These are phyloP conservation scores for Tychaedon coryphoeus DNA, from an alignment of 2,113 vertebrate species.

Conservation along the genomic window DNA sequence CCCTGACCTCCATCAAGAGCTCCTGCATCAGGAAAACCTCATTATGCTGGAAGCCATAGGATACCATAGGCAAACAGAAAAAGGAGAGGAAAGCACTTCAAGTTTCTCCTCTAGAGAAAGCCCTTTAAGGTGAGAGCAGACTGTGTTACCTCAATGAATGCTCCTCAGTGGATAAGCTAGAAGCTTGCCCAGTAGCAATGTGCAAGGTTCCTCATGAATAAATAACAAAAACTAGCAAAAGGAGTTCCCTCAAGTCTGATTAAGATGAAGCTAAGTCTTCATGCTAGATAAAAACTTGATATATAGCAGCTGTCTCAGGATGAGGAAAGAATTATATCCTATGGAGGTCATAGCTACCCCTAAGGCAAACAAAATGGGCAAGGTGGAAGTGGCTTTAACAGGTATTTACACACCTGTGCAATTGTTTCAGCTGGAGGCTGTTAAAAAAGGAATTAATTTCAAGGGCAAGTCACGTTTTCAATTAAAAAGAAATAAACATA, in stretches of 20 bases:
- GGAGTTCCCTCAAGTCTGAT: neutral
- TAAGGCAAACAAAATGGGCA: neutral
- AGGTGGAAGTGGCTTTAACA: neutral
- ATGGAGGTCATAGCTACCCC: neutral
- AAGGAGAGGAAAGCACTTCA: neutral
- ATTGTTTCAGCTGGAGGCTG: neutral
- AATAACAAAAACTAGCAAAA: neutral
- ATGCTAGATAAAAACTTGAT: neutral
- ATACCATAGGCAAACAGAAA: neutral
- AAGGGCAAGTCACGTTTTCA: neutral
- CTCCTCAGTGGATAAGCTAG: neutral
- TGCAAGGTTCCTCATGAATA: neutral
- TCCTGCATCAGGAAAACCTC: neutral
- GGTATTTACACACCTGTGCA: neutral
- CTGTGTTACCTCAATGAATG: neutral
- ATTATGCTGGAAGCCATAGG: neutral
- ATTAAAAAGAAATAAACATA: neutral
- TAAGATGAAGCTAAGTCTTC: neutral
- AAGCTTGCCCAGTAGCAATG: neutral
- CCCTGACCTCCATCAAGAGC: neutral
- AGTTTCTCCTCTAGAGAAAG: neutral
- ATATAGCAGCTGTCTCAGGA: neutral
- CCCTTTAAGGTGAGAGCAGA: neutral
- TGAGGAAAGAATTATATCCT: neutral
- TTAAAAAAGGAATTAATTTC: neutral